Conservation (phyloP, 2,113 vertebrate genomes). For the Nycticorax nycticorax region DNA sequence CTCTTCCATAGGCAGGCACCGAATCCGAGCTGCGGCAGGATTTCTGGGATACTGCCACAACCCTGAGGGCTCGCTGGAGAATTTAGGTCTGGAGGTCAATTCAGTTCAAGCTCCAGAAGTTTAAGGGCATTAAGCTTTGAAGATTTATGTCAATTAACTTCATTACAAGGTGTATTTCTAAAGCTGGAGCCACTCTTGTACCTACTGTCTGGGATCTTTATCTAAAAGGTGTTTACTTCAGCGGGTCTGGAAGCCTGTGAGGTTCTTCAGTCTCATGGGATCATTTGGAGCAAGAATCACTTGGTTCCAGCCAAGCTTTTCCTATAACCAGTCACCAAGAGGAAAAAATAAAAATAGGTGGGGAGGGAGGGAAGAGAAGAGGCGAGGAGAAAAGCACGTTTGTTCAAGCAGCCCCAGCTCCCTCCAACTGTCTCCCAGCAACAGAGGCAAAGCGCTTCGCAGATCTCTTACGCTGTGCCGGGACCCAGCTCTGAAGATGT, state of each 20-base stretch:
- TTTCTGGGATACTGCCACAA: not conserved
- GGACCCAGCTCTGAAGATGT: not conserved
- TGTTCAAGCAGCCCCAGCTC: not conserved
- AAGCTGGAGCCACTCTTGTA: not conserved
- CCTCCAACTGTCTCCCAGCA: not conserved
- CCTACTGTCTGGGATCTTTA: not conserved
- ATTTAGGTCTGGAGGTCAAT: not conserved
- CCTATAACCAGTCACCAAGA: not conserved
- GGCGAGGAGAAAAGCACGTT: not conserved
- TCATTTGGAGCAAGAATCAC: not conserved
- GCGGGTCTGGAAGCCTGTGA: not conserved
- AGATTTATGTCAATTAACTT: not conserved
- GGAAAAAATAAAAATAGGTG: not conserved
- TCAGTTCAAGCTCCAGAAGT: not conserved
- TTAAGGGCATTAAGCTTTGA: not conserved
- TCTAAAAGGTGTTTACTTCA: not conserved
- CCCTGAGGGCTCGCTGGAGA: not conserved
- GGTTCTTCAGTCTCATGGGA: not conserved
- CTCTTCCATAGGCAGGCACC: not conserved
- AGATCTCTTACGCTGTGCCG: not conserved
- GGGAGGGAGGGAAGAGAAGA: not conserved
- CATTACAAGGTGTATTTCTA: not conserved
- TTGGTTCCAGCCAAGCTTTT: not conserved
- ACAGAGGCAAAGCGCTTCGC: not conserved
- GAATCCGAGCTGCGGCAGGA: not conserved